Conservation (phyloP, 2,113 vertebrate genomes). For the Romanogobio albipinnatus region DNA sequence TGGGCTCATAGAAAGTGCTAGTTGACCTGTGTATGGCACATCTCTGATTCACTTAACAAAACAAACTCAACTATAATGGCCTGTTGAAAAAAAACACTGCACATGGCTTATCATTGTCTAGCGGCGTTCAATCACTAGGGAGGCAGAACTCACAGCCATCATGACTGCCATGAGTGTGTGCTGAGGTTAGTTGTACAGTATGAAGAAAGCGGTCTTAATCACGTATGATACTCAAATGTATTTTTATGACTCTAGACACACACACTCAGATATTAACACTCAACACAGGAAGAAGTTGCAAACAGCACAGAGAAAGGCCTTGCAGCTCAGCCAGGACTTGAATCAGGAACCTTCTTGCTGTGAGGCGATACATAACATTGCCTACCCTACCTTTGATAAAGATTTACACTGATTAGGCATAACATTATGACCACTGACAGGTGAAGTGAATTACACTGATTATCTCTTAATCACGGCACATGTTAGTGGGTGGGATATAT, state of each 20-base stretch:
- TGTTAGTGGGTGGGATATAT: too few species aligned
- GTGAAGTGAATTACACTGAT: too few species aligned
- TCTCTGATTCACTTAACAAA: slow-evolving; percentile 30
- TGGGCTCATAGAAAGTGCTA: slow-evolving; percentile 16
- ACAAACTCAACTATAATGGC: slow-evolving; percentile 6
- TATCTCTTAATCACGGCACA: too few species aligned
- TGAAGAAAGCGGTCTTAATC: neutral
- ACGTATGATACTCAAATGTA: neutral
- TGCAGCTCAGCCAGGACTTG: too few species aligned
- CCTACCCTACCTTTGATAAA: too few species aligned
- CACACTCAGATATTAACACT: neutral
- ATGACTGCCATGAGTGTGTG: neutral
- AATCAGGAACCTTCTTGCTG: too few species aligned
- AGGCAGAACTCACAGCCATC: neutral
- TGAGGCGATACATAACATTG: too few species aligned
- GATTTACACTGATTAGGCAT: too few species aligned
- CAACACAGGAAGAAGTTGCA: neutral
- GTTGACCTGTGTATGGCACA: slow-evolving; percentile 28
- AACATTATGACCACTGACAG: too few species aligned
- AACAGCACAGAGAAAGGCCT: too few species aligned
- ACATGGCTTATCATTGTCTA: neutral
- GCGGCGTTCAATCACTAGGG: neutral
- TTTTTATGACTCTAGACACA: neutral
- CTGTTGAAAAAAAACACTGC: slow-evolving; percentile 16
- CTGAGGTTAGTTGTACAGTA: neutral